A percentile compares a stretch with the other conserved stretches of the same genome.
phyloP scores from a whole-genome alignment of 1,140 invertebrate species.

The Araneus ventricosus region DNA sequence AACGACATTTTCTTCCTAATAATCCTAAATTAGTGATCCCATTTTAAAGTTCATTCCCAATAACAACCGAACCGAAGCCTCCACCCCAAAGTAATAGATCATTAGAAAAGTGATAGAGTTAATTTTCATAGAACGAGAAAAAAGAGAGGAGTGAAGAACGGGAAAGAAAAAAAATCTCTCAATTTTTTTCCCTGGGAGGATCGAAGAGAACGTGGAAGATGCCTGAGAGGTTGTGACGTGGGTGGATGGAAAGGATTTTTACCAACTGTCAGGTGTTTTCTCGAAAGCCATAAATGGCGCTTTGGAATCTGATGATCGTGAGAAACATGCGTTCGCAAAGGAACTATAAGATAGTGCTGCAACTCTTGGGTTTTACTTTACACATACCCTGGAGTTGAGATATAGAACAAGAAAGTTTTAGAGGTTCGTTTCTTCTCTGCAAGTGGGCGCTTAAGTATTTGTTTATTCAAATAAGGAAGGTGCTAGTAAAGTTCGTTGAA shows the following conservation, averaged over 20 bases:
- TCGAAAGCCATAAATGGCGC: slow-evolving; percentile 58
- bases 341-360: slow-evolving; percentile 25
- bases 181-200: background rate
- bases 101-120: slow-evolving; percentile 63
- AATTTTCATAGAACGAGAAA: slow-evolving; percentile 9
- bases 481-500: too few species aligned
- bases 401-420: background rate
- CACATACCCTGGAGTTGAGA: too few species aligned
- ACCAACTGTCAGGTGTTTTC: slow-evolving; percentile 68
- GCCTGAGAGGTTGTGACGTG: background rate
- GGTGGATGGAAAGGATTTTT: slow-evolving; percentile 64
- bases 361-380: slow-evolving; percentile 28
- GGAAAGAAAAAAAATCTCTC: background rate
- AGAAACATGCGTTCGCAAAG: slow-evolving; percentile 25
- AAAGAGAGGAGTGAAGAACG: background rate
- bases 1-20: slow-evolving; percentile 50
- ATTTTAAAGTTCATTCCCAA: slow-evolving; percentile 38
- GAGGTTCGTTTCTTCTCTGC: background rate
- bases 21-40: slow-evolving; percentile 66
- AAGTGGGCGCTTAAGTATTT: background rate
- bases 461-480: too few species aligned
- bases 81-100: slow-evolving; percentile 60
- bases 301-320: slow-evolving; percentile 65
- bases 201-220: background rate
- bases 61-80: slow-evolving; percentile 18